Percentiles rank a stretch among this genome's conserved stretches.
Evolutionary conservation across 1,140 invertebrate genomes (phyloP).

Genomic region (Ruditapes philippinarum): DNA sequence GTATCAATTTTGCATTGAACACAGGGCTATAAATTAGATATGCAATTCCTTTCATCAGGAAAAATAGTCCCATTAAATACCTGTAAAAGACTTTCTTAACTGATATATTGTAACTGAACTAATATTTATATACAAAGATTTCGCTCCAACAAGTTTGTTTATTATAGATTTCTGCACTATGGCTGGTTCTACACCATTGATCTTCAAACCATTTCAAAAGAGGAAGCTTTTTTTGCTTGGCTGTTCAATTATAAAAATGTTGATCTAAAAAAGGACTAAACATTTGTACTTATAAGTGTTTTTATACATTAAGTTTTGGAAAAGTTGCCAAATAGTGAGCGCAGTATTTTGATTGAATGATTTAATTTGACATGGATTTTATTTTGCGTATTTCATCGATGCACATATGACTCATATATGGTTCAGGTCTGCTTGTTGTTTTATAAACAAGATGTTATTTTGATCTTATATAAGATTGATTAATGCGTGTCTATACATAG

Average conservation of each 20-base stretch:
- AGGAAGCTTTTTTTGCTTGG: not conserved
- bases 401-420: too few species aligned
- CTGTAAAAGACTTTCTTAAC: not conserved
- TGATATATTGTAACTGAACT: not conserved
- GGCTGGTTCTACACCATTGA: not conserved
- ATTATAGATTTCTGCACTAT: not conserved
- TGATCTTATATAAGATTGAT: too few species aligned
- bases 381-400: too few species aligned
- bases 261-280: too few species aligned
- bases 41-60: not conserved
- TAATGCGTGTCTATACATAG: too few species aligned
- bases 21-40: not conserved
- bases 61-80: not conserved
- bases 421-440: too few species aligned
- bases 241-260: not conserved
- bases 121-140: slow-evolving; percentile 12
- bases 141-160: not conserved
- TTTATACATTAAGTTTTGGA: too few species aligned
- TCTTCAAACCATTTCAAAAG: not conserved
- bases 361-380: too few species aligned
- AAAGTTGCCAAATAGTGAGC: too few species aligned
- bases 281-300: too few species aligned
- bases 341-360: too few species aligned
- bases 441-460: too few species aligned
- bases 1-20: not conserved